Percentiles rank a stretch among this genome's conserved stretches.
Conservation (phyloP, 2,113 vertebrate species). For the Semnornis frantzii region DNA sequence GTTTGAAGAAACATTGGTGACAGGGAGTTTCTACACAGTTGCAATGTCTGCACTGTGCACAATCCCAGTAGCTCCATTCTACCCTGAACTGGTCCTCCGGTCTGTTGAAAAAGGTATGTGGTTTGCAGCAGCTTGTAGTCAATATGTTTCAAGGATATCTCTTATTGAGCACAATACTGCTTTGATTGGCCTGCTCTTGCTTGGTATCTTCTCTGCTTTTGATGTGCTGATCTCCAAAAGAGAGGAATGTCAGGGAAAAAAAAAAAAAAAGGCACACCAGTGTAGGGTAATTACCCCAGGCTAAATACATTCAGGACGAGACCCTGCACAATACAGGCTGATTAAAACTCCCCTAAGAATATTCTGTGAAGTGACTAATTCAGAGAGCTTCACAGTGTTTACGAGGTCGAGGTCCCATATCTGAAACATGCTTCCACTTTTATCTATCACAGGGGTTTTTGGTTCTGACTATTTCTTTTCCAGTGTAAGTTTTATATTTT, state of each 20-base stretch:
- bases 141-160: slow-evolving; percentile 28
- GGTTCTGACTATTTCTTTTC: slow-evolving; percentile 3
- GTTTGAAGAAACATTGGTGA: neutral
- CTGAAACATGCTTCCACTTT: slow-evolving; percentile 22
- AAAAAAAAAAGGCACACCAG: neutral
- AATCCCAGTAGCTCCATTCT: neutral
- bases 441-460: neutral
- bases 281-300: slow-evolving; percentile 26
- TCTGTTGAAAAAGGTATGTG: slow-evolving; percentile 35
- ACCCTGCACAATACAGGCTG: neutral
- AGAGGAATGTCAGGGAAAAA: neutral
- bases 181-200: slow-evolving; percentile 45
- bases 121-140: slow-evolving; percentile 36
- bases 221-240: neutral
- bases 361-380: slow-evolving; percentile 40
- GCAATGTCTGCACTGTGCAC: neutral
- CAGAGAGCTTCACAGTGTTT: slow-evolving; percentile 41
- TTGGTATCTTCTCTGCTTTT: slow-evolving; percentile 54
- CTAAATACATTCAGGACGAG: slow-evolving; percentile 14
- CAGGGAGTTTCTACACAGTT: neutral
- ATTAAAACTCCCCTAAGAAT: slow-evolving; percentile 45
- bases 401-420: neutral
- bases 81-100: neutral
- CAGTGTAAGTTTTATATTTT: slow-evolving; percentile 33
- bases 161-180: slow-evolving; percentile 9